Evolutionary conservation across 2,113 vertebrate genomes (phyloP).

Genomic region (Pseudopodoces humilis): DNA sequence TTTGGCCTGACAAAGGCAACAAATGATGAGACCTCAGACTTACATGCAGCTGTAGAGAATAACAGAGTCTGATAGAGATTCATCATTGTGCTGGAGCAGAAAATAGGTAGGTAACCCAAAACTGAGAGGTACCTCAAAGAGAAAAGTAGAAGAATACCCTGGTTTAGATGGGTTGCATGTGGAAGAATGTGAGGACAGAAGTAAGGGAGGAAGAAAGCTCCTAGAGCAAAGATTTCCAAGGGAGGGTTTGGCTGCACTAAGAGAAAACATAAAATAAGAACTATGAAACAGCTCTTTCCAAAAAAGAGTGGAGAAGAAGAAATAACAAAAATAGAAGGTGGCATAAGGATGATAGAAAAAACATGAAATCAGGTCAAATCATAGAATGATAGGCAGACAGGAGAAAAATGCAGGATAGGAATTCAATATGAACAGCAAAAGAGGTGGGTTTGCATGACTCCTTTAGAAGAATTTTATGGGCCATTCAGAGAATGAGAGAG

Average conservation of each 20-base stretch:
- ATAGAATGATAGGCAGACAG: not conserved
- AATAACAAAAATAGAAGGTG: not conserved
- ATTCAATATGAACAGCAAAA: not conserved
- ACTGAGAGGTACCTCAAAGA: not conserved
- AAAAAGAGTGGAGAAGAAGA: not conserved
- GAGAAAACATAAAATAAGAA: not conserved
- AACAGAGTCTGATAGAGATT: not conserved
- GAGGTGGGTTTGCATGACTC: not conserved
- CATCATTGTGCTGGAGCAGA: not conserved
- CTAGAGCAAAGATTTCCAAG: not conserved
- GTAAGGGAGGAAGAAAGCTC: not conserved
- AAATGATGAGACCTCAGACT: not conserved
- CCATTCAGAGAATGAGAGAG: not conserved
- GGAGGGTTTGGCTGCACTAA: not conserved
- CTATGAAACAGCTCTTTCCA: not conserved
- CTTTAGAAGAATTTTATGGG: not conserved
- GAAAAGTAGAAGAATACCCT: not conserved
- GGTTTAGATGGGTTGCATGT: not conserved
- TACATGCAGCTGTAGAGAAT: not conserved
- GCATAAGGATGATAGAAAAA: not conserved
- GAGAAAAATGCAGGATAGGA: not conserved
- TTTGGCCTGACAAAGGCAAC: not conserved
- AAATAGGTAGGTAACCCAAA: not conserved
- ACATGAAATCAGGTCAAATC: not conserved
- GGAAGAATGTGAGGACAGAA: not conserved